Evolutionary conservation across 64 coral and sea anemone species (phyloP), one percentile per base, ranked within the genome.

Genomic region (Catalaphyllia jardinei): DNA sequence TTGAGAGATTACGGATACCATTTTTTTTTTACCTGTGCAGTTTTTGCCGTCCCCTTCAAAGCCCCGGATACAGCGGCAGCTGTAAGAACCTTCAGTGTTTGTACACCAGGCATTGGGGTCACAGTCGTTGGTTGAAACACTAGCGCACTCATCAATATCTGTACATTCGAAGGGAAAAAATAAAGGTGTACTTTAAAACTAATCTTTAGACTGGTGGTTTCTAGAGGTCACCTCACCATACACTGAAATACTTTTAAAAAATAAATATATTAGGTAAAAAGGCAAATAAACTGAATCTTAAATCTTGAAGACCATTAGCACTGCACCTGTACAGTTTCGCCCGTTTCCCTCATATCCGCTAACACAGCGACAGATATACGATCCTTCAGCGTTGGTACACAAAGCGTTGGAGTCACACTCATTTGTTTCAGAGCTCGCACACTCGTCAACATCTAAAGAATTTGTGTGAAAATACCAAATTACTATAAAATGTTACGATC

Each of bases 31-130:
- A 87, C 86, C 86, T 4, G 24, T 75, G 51, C 88, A 95, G 18
- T 38, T 49, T 35, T 25, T 88, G 16, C 93, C 93, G 88, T 95
- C 85, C 13, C 93, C 93, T 2, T 67, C 74, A 46, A 50, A 95
- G 17, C 93, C 89, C 30, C 74, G 86, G 17, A 25, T 57, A 73
- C 93, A 95, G 31, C 83, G 85, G 24, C 93, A 94, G 69, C 91
- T 31, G 25, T 87, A 94, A 8, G 93, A 94, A 0, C 93, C 93
- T 31, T 73, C 52, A 17, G 62, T 91, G 67, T 94, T 94, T 74
- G 78, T 91, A 29, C 93, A 94, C 30, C 71, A 50, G 18, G 93
- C 82, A 39, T 91, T 74, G 61, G 76, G 20, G 62, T 76, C 69
- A 22, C 93, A 95, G 3, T 76, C 71, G 62, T 87, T 62, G 33